Evolutionary conservation across 2,113 vertebrate genomes (phyloP).

Genomic region (Emydocephalus ijimae): DNA sequence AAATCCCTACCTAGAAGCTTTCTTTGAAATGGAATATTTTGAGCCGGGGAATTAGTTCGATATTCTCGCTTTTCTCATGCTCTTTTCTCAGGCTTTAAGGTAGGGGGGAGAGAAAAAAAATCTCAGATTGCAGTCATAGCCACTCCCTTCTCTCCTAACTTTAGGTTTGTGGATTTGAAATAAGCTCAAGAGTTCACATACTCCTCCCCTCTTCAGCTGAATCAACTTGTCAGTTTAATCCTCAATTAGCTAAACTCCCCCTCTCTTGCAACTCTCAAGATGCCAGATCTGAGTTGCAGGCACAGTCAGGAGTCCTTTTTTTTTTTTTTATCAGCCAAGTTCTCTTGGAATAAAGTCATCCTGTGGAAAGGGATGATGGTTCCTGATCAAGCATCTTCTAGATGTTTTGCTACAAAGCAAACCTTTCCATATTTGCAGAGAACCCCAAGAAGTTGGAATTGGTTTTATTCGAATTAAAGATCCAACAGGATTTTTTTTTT

Average conservation of each 20-base stretch:
- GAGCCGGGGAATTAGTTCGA: no score
- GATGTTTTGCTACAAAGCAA: not conserved
- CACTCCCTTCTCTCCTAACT: not conserved
- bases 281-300: not conserved
- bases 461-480: not conserved
- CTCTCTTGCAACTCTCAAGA: not conserved
- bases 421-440: not conserved
- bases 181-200: not conserved
- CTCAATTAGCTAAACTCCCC: not conserved
- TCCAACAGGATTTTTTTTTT: not conserved
- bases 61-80: no score
- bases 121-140: not conserved
- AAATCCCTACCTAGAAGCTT: not conserved
- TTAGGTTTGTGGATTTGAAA: not conserved
- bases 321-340: not conserved
- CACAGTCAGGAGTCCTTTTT: not conserved
- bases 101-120: no score
- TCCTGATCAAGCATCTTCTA: not conserved
- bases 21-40: not conserved
- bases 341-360: not conserved
- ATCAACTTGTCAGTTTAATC: not conserved
- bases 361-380: not conserved
- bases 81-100: no score
- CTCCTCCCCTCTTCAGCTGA: not conserved
- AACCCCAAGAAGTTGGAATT: not conserved